phyloP scores from a whole-genome alignment of 1,140 invertebrate genomes.

The Psix sp. region DNA sequence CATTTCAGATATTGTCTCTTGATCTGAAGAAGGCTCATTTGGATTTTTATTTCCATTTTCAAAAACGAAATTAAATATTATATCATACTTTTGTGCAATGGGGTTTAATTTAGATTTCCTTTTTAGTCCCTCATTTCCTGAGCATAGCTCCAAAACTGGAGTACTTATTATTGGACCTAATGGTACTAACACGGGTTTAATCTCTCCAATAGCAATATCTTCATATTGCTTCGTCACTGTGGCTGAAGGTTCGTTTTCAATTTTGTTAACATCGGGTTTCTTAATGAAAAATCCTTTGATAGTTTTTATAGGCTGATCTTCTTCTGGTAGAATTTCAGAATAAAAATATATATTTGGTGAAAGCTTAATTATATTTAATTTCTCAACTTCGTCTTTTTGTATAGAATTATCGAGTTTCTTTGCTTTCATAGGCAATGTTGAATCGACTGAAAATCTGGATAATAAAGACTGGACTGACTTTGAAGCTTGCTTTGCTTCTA shows the following conservation, averaged over 20 bases:
- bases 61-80: no score
- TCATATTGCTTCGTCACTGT: slow-evolving; percentile 24
- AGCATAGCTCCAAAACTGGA: slow-evolving; percentile 52
- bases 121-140: slow-evolving; percentile 26
- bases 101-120: slow-evolving; percentile 42
- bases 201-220: slow-evolving; percentile 44
- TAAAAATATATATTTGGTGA: slow-evolving; percentile 40
- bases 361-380: slow-evolving; percentile 33
- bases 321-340: slow-evolving; percentile 19
- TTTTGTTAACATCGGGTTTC: background rate
- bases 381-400: slow-evolving; percentile 23
- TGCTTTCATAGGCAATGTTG: slow-evolving; percentile 66
- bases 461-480: slow-evolving; percentile 70
- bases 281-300: slow-evolving; percentile 32
- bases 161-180: slow-evolving; percentile 71
- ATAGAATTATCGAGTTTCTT: slow-evolving; percentile 16
- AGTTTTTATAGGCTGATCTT: slow-evolving; percentile 15
- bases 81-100: slow-evolving; percentile 62
- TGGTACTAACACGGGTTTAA: slow-evolving; percentile 63
- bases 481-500: slow-evolving; percentile 69
- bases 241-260: slow-evolving; percentile 3
- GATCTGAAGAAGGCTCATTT: no score
- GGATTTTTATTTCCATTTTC: no score
- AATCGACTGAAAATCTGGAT: slow-evolving; percentile 73
- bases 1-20: no score